phyloP scores from a whole-genome alignment of 1,140 invertebrate genomes.

The Pachypsylla venusta region DNA sequence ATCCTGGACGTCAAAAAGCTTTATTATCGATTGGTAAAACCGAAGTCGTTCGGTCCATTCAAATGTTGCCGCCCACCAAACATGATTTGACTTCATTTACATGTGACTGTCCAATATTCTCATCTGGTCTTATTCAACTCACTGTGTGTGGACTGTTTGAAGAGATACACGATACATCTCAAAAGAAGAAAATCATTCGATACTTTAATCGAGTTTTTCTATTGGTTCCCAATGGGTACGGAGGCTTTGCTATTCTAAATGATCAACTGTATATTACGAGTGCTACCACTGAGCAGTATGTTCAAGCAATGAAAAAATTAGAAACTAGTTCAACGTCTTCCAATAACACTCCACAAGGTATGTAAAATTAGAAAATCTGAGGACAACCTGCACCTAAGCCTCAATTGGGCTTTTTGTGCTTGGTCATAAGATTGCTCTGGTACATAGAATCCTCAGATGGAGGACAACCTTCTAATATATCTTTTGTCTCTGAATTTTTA shows the following conservation, averaged over 20 bases:
- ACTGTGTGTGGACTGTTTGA: slow-evolving; percentile 6
- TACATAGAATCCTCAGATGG: no score
- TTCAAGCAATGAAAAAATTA: not conserved
- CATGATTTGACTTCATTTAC: not conserved
- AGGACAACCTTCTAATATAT: no score
- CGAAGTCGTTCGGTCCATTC: not conserved
- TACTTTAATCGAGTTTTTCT: not conserved
- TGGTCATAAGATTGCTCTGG: no score
- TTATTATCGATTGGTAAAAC: not conserved
- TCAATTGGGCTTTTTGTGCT: no score
- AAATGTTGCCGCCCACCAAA: not conserved
- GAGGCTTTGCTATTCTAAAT: not conserved
- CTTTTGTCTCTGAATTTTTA: no score
- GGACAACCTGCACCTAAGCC: no score
- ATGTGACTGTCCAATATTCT: not conserved
- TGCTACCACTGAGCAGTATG: not conserved
- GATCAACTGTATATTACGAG: slow-evolving; percentile 2
- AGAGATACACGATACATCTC: not conserved
- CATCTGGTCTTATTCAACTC: not conserved
- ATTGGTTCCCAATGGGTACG: not conserved
- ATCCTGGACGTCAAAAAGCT: not conserved
- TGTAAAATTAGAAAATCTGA: no score
- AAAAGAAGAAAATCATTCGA: not conserved
- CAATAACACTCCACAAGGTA: no score
- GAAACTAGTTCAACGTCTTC: no score